Percentiles rank a stretch among this genome's conserved stretches.
Evolutionary conservation across 2,797 vertebrate species (phyloP).

Genomic region (Acrossocheilus fasciatus): DNA sequence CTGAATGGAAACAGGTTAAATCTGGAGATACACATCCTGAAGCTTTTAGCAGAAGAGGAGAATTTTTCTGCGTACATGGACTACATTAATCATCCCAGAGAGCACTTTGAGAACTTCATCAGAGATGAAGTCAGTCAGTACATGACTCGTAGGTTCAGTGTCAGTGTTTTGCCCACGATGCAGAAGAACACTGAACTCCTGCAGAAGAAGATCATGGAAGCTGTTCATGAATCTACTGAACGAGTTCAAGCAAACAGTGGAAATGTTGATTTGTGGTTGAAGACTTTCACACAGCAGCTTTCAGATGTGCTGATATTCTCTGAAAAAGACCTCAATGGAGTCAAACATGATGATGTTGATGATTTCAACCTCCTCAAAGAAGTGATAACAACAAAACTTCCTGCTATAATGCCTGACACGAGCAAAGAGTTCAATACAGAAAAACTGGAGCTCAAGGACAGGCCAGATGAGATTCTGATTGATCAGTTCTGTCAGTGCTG

Average conservation of each 20-base stretch:
- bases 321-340: too few relatives aligned
- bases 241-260: background rate
- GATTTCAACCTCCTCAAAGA: background rate
- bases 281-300: slow-evolving; percentile 33
- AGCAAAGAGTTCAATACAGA: background rate
- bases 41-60: slow-evolving; percentile 68
- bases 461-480: slow-evolving; percentile 47
- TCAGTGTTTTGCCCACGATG: slow-evolving; percentile 51
- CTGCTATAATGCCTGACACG: background rate
- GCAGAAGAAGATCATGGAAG: slow-evolving; percentile 57
- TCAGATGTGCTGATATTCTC: background rate
- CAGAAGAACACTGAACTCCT: slow-evolving; percentile 34
- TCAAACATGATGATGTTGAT: background rate
- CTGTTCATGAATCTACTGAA: slow-evolving; percentile 19
- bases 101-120: slow-evolving; percentile 61
- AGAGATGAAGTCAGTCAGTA: background rate
- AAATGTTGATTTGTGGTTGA: background rate
- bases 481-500: slow-evolving; percentile 44
- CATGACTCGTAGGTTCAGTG: background rate
- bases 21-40: slow-evolving; percentile 71
- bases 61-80: slow-evolving; percentile 64
- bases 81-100: slow-evolving; percentile 55
- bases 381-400: background rate
- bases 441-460: background rate
- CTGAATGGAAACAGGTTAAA: slow-evolving; percentile 66